phyloP scores from a whole-genome alignment of 2,113 vertebrate genomes.

The Corynorhinus townsendii region DNA sequence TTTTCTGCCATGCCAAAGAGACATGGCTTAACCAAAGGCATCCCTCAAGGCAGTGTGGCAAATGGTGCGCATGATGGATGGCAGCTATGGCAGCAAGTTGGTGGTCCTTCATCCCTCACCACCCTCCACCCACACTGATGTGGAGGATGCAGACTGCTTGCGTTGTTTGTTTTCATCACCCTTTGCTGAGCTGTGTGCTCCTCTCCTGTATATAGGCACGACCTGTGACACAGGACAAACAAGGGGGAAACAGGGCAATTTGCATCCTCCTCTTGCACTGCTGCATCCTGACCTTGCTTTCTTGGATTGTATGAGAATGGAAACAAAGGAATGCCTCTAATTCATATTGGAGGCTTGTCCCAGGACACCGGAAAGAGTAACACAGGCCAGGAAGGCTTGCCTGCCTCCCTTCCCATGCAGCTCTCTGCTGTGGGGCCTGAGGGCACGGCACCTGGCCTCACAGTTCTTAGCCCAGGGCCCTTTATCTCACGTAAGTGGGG shows the following conservation, averaged over 20 bases:
- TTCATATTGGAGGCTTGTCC: not conserved
- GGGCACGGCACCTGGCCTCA: rapidly evolving
- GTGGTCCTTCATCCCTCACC: not conserved
- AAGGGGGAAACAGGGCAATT: slow-evolving; percentile 25
- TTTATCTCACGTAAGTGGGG: not conserved
- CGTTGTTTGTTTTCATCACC: not conserved
- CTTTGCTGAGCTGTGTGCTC: slow-evolving; percentile 29
- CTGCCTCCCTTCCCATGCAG: not conserved
- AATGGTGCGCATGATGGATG: too few relatives aligned
- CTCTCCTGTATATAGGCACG: not conserved
- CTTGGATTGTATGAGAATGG: not conserved
- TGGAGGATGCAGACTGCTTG: too few relatives aligned
- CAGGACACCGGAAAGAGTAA: not conserved
- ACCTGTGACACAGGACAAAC: not conserved
- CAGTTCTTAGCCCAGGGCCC: not conserved
- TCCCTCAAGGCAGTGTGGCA: rapidly evolving
- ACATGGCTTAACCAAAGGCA: not conserved
- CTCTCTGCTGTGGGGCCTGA: rapidly evolving
- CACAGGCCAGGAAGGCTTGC: not conserved
- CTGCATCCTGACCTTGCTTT: not conserved
- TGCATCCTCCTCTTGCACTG: slow-evolving; percentile 54
- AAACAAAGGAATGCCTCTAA: not conserved
- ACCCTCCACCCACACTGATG: not conserved
- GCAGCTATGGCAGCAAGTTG: rapidly evolving
- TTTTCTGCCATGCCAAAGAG: not conserved